Base-by-base conservation (phyloP, 2,113 vertebrate species). In the Mungos mungo region DNA sequence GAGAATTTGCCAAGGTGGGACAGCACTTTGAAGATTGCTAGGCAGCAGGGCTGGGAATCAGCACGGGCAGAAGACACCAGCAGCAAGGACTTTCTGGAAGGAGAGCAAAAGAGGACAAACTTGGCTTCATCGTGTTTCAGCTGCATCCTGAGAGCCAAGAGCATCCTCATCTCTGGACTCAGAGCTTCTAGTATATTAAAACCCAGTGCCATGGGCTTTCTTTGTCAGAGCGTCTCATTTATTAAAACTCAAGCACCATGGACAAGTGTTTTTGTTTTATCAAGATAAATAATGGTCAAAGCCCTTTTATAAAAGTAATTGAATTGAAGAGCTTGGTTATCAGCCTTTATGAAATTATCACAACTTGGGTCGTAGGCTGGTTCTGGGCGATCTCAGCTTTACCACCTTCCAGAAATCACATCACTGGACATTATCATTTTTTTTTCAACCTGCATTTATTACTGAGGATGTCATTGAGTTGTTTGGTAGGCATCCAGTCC, bases 301-400 rank as follows among this genome's bases (percentile, higher is more conserved):
- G 47, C 27, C 54, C 88, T 79, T 74, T 10, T 47, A 47, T 1
- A 90, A 66, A 52, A 69, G 31, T 50, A 50, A 52, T 52, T 5
- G 57, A 35, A 29, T 13, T 57, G 7, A 9, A 27, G 38, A 77
- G 2, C 52, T 92, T 89, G 41, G 13, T 77, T 82, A 79, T 96
- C 10, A n/a, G 14, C 38, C 60, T 86, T 92, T 65, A 54, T 87
- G n/a, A 92, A 95, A 87, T 89, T 12, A 50, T 12, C 71, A 71
- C 25, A 27, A 31, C 18, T 63, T 81, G 65, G 23, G 31, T 54
- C 72, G 35, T 76, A 1, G 47, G 29, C 54, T 80, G 57, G 82
- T 82, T 52, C 50, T 91, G 29, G 35, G 63, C 79, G 80, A 86
- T 38, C 60, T 86, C 31, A 15, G 77, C 45, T 77, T 19, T 50